phyloP scores from a whole-genome alignment of 1,140 invertebrate genomes.

The Paralvinella palmiformis region DNA sequence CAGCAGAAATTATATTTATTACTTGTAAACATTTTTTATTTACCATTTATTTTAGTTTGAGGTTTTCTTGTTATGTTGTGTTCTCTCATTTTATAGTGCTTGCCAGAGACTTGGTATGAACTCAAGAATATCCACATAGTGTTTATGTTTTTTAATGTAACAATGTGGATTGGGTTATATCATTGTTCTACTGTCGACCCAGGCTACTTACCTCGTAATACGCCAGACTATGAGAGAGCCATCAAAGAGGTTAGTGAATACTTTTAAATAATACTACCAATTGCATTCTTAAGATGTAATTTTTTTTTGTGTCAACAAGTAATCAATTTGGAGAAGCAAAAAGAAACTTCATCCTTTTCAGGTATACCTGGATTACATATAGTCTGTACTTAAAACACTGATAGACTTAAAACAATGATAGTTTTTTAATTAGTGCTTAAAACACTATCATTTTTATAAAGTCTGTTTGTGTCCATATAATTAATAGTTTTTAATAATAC shows the following conservation, averaged over 20 bases:
- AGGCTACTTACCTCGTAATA: conserved; percentile 80
- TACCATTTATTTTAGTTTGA: too few relatives aligned
- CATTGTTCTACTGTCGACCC: conserved; percentile 81
- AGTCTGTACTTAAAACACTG: too few relatives aligned
- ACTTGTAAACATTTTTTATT: too few relatives aligned
- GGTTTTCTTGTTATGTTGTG: neutral
- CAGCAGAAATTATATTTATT: too few relatives aligned
- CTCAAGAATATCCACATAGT: conserved; percentile 76
- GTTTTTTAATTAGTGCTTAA: too few relatives aligned
- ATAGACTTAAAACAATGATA: too few relatives aligned
- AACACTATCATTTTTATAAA: too few relatives aligned
- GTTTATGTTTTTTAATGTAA: conserved; percentile 80
- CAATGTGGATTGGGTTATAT: conserved; percentile 90
- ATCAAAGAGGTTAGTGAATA: conserved; percentile 64
- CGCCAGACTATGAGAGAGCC: conserved; percentile 79
- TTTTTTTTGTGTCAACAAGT: too few relatives aligned
- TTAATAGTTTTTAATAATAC: too few relatives aligned
- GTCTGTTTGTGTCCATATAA: too few relatives aligned
- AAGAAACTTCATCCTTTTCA: neutral
- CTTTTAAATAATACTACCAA: neutral
- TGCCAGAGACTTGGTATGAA: conserved; percentile 85
- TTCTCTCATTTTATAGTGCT: conserved; percentile 56
- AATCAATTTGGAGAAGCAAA: too few relatives aligned
- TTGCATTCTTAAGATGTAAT: neutral
- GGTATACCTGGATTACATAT: neutral